Evolutionary conservation across 2,797 vertebrate genomes (phyloP).

Genomic region (Manis javanica): DNA sequence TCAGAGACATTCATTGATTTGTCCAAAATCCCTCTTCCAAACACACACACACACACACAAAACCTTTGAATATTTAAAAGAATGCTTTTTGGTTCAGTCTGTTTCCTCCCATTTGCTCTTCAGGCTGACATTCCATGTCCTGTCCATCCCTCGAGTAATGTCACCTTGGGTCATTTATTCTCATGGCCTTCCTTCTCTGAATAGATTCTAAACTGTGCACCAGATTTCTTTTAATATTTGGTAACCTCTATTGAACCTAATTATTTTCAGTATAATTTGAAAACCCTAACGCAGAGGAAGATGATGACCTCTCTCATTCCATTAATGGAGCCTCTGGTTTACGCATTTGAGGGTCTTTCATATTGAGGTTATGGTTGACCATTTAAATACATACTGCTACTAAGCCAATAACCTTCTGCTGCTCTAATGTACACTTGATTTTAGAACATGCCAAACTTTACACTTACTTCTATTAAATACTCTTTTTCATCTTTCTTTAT

Average conservation of each 20-base stretch:
- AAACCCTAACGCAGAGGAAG: not conserved
- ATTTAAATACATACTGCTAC: not conserved
- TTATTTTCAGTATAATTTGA: slow-evolving; percentile 12
- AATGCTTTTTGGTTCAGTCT: not conserved
- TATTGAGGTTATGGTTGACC: not conserved
- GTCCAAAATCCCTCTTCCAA: not conserved
- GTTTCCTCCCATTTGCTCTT: not conserved
- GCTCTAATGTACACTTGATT: not conserved
- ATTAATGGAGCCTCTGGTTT: not conserved
- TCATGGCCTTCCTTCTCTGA: not conserved
- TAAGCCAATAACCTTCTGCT: not conserved
- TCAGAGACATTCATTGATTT: not conserved
- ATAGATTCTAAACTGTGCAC: slow-evolving; percentile 42
- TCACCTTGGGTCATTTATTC: not conserved
- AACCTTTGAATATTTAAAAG: not conserved
- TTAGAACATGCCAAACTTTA: not conserved
- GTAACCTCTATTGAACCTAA: not conserved
- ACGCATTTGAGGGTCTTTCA: not conserved
- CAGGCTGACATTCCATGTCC: slow-evolving; percentile 14
- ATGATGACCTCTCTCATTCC: not conserved
- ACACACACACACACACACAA: not conserved
- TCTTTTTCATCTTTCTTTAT: not conserved
- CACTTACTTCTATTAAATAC: slow-evolving; percentile 23
- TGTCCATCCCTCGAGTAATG: not conserved
- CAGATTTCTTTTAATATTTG: not conserved